phyloP scores from a whole-genome alignment of 2,113 vertebrate species.

The Leucopsar rothschildi region DNA sequence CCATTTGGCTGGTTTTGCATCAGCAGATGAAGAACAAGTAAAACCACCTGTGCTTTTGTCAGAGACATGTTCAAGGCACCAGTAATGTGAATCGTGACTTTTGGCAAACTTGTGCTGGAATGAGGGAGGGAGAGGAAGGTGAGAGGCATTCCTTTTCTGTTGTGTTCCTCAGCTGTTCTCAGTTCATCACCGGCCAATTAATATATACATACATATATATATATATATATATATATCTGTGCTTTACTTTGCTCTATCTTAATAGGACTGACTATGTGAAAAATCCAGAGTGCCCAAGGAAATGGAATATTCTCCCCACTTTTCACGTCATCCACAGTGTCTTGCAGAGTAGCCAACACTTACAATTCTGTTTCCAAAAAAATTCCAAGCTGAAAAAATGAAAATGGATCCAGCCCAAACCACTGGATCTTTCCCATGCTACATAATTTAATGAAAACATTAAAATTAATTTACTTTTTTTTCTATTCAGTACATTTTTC shows the following conservation, averaged over 20 bases:
- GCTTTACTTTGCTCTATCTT: background rate
- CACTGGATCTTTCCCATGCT: background rate
- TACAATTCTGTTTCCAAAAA: background rate
- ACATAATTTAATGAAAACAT: background rate
- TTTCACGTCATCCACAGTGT: background rate
- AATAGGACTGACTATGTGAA: background rate
- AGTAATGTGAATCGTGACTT: background rate
- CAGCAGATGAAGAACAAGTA: background rate
- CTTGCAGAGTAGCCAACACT: background rate
- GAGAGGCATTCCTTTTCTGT: background rate
- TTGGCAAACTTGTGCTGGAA: background rate
- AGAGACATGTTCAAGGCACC: background rate
- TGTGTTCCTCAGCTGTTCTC: background rate
- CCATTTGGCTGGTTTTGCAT: background rate
- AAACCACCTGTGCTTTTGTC: background rate
- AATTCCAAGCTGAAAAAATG: background rate
- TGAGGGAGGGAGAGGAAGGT: background rate
- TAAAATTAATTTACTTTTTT: background rate
- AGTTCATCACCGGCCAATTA: background rate
- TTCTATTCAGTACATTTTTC: background rate
- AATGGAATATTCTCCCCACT: background rate
- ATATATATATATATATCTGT: background rate
- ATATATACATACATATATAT: background rate
- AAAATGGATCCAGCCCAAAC: background rate
- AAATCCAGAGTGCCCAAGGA: background rate